Base-by-base conservation (phyloP, 2,888 invertebrate genomes). In the Baccha elongata region DNA sequence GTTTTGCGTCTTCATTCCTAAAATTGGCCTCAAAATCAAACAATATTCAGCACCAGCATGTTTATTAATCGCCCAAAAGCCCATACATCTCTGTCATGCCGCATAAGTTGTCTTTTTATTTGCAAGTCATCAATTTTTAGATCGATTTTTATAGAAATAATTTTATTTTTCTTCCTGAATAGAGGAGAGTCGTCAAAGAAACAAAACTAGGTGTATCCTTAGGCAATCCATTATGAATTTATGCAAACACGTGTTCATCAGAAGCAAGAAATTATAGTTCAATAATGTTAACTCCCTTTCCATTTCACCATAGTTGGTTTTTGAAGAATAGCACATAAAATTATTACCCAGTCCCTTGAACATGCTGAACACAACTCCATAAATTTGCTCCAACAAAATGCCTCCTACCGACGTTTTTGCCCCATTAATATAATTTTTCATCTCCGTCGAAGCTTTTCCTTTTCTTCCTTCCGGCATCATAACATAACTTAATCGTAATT, bases 401-500 rank as follows among this genome's bases (percentile, higher is more conserved):
- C 74, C 69, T 52, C 55, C 62, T 42, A 26, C 64, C 75, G 64
- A 81, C 60, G 15, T 17, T 10, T n/a, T n/a, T n/a, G n/a, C n/a
- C n/a, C 64, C 71, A 81, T 75, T 75, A 65, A 75, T 71, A 65
- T 65, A 64, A 72, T 50, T 58, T 35, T 19, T 42, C 53, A 26
- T 55, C 17, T 21, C 17, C 26, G 23, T 8, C 17, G 29, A 10
- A 19, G 10, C n/a, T 13, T 11, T 8, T 13, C 32, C 3, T 8
- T 7, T 26, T 32, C 37, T 26, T 32, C 53, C 48, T 46, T 23
- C 58, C 58, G 44, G 48, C 37, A 69, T 81, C 76, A 55, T 26
- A 26, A 58, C 21, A 53, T 75, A 71, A 83, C 75, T 67, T 60
- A 83, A 72, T 67, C 72, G 72, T 72, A 72, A 83, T 72, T 72